A percentile compares a stretch with the other conserved stretches of the same genome.
These are phyloP conservation scores for Drosophila prosaltans DNA, from an alignment of 1,140 invertebrate genomes.

Conservation along the genomic window DNA sequence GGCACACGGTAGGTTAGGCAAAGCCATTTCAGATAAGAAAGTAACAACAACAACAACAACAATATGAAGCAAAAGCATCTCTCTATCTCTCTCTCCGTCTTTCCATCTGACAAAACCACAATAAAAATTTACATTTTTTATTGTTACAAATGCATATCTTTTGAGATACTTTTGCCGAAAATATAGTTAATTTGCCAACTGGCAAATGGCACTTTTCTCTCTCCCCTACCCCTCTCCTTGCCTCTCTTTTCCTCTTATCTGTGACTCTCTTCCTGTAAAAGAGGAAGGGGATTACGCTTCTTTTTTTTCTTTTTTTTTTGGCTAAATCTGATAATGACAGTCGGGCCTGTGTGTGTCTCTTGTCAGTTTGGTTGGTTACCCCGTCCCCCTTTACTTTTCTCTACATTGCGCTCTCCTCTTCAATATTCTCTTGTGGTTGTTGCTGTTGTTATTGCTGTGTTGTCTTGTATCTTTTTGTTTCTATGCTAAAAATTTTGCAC, in stretches of 20 bases:
- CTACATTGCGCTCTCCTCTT: constrained; percentile 27
- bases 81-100: not conserved
- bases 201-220: constrained; percentile 17
- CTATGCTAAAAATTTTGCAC: constrained; percentile 79
- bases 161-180: constrained; percentile 43
- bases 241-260: not conserved
- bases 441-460: constrained; percentile 60
- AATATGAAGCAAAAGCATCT: not conserved
- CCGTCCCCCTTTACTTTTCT: constrained; percentile 2
- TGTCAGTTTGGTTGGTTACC: constrained; percentile 2
- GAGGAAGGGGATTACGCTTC: constrained; percentile 2
- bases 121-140: constrained; percentile 59
- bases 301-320: constrained; percentile 1
- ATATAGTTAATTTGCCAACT: constrained; percentile 48
- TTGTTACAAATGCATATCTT: constrained; percentile 44
- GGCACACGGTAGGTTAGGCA: constrained; percentile 11
- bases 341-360: constrained; percentile 14
- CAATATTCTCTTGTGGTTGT: constrained; percentile 44
- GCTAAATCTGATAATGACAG: constrained; percentile 26
- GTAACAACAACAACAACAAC: not conserved
- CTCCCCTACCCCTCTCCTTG: not conserved
- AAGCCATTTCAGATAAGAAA: constrained; percentile 13
- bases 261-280: not conserved
- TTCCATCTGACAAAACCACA: constrained; percentile 18
- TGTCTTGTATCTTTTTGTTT: constrained; percentile 73